Evolutionary conservation across 2,797 vertebrate species (phyloP).

Genomic region (Tragelaphus oryx): DNA sequence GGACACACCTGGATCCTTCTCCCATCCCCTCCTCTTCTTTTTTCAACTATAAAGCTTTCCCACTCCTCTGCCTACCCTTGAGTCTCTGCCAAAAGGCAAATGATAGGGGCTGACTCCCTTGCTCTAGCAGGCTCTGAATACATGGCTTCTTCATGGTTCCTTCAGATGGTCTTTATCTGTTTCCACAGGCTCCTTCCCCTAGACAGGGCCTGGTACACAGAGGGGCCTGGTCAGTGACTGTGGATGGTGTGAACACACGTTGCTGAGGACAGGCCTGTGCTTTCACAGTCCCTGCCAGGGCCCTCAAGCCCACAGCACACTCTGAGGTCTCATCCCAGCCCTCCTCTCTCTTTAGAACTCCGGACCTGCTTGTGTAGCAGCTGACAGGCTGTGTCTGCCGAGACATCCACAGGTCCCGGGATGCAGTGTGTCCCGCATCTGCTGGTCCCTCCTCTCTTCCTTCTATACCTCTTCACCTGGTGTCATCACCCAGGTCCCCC

Average conservation of each 20-base stretch:
- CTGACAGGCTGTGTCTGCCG: not conserved
- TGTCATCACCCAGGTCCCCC: not conserved
- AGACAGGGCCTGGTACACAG: not conserved
- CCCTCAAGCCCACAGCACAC: not conserved
- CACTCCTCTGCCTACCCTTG: not conserved
- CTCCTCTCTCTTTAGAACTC: not conserved
- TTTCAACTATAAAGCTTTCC: not conserved
- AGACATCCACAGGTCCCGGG: not conserved
- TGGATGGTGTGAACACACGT: not conserved
- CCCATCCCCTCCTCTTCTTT: not conserved
- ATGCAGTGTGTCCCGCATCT: not conserved
- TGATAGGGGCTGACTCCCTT: not conserved
- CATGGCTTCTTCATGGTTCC: not conserved
- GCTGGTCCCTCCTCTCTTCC: not conserved
- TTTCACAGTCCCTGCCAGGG: not conserved
- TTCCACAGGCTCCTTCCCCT: not conserved
- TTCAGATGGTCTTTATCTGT: not conserved
- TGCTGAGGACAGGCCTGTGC: not conserved
- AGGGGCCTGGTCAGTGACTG: not conserved
- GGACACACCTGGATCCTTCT: not conserved
- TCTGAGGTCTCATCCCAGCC: not conserved
- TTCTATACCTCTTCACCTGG: not conserved
- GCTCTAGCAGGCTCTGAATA: not conserved
- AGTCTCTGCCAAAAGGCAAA: not conserved
- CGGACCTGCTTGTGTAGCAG: not conserved